Evolutionary conservation across 2,888 invertebrate species (phyloP), one percentile per base, ranked within the genome.

Genomic region (Hypomecis punctinalis): DNA sequence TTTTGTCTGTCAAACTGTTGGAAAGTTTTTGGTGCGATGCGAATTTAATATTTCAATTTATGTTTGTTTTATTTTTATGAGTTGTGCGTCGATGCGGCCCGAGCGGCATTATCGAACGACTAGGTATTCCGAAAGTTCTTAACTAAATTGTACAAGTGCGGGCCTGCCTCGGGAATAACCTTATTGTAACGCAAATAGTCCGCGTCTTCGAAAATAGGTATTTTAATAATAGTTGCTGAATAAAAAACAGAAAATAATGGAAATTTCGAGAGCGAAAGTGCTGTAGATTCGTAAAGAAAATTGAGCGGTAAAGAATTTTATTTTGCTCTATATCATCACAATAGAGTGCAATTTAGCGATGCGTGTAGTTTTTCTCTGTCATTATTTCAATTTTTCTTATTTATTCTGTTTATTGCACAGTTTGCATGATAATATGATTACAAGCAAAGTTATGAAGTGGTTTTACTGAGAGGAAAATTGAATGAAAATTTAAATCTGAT

Each of bases 101-200:
- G 49, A n/a, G 46, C 40, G 54, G 47, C 53, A 75, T 73, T 73
- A 77, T 78, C 76, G 76, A 76, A 77, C 76, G 74, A 74, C 75
- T 76, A 71, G 68, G 69, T 69, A 78, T 81, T 76, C 76, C 77
- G 70, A 78, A 81, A 84, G 79, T 84, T 83, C 71, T 72, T 80
- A 82, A 84, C 84, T 77, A 76, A 80, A 83, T 85, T 83, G 74
- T 76, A 75, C 73, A 73, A 79, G 72, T 76, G 74, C 69, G 76
- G 75, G 72, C 67, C 75, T 71, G 77, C 76, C 75, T 68, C 60
- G 84, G 82, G 85, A 84, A 82, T 77, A 81, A 75, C 79, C 81
- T 75, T 79, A 83, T 85, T 83, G 81, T 81, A 66, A 76, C 76
- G 76, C 78, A 81, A 81, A 78, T 81, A 82, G 76, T 75, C 72